These are phyloP conservation scores for Ahaetulla prasina DNA, from an alignment of 2,113 vertebrate species.

Conservation along the genomic window DNA sequence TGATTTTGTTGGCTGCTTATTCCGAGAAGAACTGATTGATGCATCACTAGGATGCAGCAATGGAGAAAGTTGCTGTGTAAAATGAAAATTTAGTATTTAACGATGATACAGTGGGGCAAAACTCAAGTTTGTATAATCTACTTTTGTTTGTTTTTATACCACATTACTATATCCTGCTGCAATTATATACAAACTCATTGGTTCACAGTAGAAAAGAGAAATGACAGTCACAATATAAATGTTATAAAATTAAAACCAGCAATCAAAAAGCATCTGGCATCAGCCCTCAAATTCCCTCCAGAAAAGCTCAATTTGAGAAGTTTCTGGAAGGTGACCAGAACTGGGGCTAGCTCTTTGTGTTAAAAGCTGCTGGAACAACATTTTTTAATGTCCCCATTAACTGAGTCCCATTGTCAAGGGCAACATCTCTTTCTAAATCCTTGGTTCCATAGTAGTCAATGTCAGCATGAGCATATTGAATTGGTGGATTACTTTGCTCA, in stretches of 20 bases:
- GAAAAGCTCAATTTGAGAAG: neutral
- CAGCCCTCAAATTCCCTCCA: neutral
- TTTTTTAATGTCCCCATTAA: neutral
- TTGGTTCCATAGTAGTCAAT: neutral
- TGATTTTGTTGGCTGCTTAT: neutral
- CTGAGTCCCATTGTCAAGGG: neutral
- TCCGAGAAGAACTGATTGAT: neutral
- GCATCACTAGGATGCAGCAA: neutral
- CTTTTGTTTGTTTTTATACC: neutral
- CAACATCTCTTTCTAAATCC: neutral
- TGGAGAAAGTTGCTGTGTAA: neutral
- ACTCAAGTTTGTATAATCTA: neutral
- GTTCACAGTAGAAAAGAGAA: neutral
- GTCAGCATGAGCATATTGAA: neutral
- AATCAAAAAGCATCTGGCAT: neutral
- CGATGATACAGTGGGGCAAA: neutral
- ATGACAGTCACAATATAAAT: neutral
- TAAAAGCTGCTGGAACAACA: neutral
- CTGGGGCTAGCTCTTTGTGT: neutral
- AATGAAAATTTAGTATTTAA: neutral
- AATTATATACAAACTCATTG: neutral
- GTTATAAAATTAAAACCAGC: neutral
- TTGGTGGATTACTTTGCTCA: neutral
- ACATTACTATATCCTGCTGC: neutral
- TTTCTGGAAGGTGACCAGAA: neutral